Conservation (phyloP, 2,113 vertebrate genomes). For the Galemys pyrenaicus region DNA sequence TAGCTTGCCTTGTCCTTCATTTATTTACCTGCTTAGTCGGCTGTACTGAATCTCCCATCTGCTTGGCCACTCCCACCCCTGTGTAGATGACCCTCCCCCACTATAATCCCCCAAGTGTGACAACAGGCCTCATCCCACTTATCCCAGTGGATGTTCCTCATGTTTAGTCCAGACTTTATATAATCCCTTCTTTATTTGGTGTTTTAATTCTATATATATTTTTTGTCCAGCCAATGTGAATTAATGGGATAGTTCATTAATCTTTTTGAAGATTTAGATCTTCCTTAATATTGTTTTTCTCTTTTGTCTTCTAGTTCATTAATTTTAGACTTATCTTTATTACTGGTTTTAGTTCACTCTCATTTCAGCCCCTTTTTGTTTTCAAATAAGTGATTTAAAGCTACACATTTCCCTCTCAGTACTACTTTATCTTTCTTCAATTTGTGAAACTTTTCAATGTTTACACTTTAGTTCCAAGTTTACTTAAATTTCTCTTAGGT, state of each 20-base stretch:
- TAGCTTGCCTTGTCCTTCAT: neutral
- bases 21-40: neutral
- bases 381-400: neutral
- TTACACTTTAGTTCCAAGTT: neutral
- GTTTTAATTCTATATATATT: neutral
- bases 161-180: too few species aligned
- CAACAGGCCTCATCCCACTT: too few species aligned
- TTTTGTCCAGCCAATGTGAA: neutral
- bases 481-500: neutral
- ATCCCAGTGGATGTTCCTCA: accelerated
- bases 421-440: neutral
- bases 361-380: neutral
- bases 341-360: neutral
- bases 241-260: neutral
- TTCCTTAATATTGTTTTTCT: neutral
- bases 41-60: neutral
- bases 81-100: too few species aligned
- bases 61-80: neutral
- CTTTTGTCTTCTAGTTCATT: neutral
- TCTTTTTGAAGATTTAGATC: neutral
- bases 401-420: neutral
- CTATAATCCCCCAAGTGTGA: too few species aligned
- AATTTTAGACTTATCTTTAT: neutral
- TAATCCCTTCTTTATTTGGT: neutral
- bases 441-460: neutral